Evolutionary conservation across 1,140 invertebrate genomes (phyloP), one percentile per base, ranked within the genome.

Genomic region (Dryas iulia): DNA sequence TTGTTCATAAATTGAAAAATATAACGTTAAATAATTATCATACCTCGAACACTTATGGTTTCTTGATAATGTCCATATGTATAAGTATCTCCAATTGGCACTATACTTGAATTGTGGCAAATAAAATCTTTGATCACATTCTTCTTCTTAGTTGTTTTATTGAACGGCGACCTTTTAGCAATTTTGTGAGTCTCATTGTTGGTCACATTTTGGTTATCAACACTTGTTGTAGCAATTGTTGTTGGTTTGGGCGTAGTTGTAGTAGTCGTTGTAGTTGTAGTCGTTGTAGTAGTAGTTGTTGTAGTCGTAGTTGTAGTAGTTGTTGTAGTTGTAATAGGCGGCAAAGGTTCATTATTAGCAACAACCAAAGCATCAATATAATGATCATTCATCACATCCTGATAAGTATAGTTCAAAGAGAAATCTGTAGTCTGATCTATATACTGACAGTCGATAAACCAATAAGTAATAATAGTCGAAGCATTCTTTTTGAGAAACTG

Each of bases 361-460:
- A 96, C 90, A 7, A 96, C 92, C 56, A 96, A 86, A 1, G 94
- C 95, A 87, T 96, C 95, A 58, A 96, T 84, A n/a, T 91, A 87
- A 77, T 95, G 93, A n/a, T 93, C 88, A 70, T 87, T 77, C 79
- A 94, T 94, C 12, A 94, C 81, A 71, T 92, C 89, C 1, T 92
- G 92, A 79, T 96, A 97, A 76, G 94, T 95, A 67, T 94, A 94
- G 59, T 85, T 78, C 68, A 95, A 94, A 23, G 90, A 84, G 28
- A 94, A 93, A 82, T 95, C 93, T 57, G 88, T 90, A 0, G 94
- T 94, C 65, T 93, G 85, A 35, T 95, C 96, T 65, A 95, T 93
- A 86, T 95, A 95, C 72, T 93, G 90, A 77, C 96, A 97, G 79
- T 96, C 94, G 52, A 96, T 92, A 78, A 96, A 96, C 96, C 96